Base-by-base conservation (phyloP, 1,140 invertebrate species). In the Lineus longissimus region DNA sequence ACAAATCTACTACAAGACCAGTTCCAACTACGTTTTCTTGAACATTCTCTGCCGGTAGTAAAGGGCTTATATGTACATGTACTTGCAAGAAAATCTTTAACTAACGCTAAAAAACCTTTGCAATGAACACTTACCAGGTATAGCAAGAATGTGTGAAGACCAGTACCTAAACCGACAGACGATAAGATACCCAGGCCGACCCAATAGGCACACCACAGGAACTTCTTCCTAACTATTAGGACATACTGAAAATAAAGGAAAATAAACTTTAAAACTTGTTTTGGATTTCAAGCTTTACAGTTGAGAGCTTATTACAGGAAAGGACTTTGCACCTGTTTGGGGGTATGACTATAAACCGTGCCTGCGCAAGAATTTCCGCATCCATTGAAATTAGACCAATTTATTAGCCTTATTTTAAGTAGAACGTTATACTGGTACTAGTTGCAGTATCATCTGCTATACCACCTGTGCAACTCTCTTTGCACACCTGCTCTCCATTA, bases 81-180 rank as follows among this genome's bases (percentile, higher is more conserved):
- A 43, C 40, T 13, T 13, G 11, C 19, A 13, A 13, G 11, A 43
- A 43, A 36, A 36, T 36, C 33, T 4, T 7, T 36, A 36, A 36
- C 33, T 36, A 7, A 4, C 33, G 4, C 33, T 36, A 36, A 36
- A n/a, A n/a, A 36, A 36, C 33, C 33, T 36, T 36, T 7, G 33
- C 15, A 36, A 36, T 7, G 15, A 72, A 92, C 90, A 23, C 93
- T 93, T 23, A 96, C 95, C 70, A 99, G 83, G 81, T 99, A 99
- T 40, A 99, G 84, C 15, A 99, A 85, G 85, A 99, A 99, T 58
- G 97, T 99, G 80, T 99, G 97, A 27, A 99, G 86, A 6, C 97
- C 97, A 0, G 95, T 98, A 15, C 97, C 97, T 31, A 99, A 85
- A 1, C 97, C 97, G 54, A 99, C 94, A 11, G 95, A 98, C 25